Base-by-base conservation (phyloP, 2,113 vertebrate species). In the Tachysurus fulvidraco region DNA sequence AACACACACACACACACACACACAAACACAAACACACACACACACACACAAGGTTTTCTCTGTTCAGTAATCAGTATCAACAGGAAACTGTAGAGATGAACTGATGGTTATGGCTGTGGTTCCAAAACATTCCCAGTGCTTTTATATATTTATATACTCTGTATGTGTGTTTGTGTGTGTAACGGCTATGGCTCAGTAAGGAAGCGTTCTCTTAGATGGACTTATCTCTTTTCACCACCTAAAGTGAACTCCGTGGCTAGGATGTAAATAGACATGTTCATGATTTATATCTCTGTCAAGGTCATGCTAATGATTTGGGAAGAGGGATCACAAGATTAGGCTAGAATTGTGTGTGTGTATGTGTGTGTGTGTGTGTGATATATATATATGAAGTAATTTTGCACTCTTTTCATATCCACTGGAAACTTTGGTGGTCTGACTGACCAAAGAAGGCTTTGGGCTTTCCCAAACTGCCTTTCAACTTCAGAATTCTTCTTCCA, bases 391-490 rank as follows among this genome's bases (percentile, higher is more conserved):
- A 28, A 25, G 50, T 28, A 46, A 36, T 74, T 74, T 78, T 21
- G 50, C 23, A 9, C 36, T 73, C 3, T 55, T 73, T 71, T 94
- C 92, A 93, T 91, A 92, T 93, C 93, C 92, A 90, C 93, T 94
- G 94, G 93, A 95, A 94, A 94, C 93, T 93, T 89, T 91, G 91
- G 90, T 84, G 25, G 89, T 86, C 85, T 88, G 79, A 73, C 85
- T 92, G 87, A 88, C 83, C 59, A 62, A 13, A 44, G 69, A 84
- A 74, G 60, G 54, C 14, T 83, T 89, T 57, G 91, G 83, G 89
- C 93, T 92, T 92, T 92, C 67, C 2, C 85, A 73, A 88, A 41
- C 54, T 88, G 55, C 46, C 30, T 76, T 46, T 44, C 16, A 77
- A 28, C 14, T 69, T 84, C 54, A 44, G 46, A 69, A 44, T 62